Evolutionary conservation across 1,140 invertebrate species (phyloP), one percentile per base, ranked within the genome.

Genomic region (Macrostomum lignano): DNA sequence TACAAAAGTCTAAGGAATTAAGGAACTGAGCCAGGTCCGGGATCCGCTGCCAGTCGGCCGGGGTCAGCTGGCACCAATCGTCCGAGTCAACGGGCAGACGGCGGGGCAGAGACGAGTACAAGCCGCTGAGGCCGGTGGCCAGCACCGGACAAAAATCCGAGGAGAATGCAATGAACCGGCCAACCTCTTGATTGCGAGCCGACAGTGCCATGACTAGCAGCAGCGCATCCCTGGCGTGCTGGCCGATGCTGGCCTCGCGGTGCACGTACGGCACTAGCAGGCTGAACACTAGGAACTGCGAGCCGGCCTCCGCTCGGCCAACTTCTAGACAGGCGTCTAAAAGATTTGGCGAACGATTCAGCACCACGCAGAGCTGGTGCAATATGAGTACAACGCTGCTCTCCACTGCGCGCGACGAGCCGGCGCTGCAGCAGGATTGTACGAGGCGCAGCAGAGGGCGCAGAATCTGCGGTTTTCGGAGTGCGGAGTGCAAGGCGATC

Each of bases 61-160:
- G n/a, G n/a, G n/a, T n/a, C n/a, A n/a, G n/a, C n/a, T n/a, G n/a
- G n/a, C n/a, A n/a, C n/a, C n/a, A n/a, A n/a, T n/a, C n/a, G n/a
- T n/a, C n/a, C n/a, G n/a, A n/a, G n/a, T n/a, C n/a, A n/a, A n/a
- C n/a, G n/a, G n/a, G n/a, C n/a, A n/a, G n/a, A n/a, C n/a, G n/a
- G n/a, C n/a, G n/a, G n/a, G n/a, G n/a, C n/a, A n/a, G n/a, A n/a
- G n/a, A n/a, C n/a, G n/a, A n/a, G n/a, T n/a, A n/a, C n/a, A n/a
- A n/a, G n/a, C n/a, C n/a, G n/a, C n/a, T n/a, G n/a, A n/a, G n/a
- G n/a, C n/a, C n/a, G n/a, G n/a, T n/a, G n/a, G n/a, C n/a, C n/a
- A n/a, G n/a, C n/a, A n/a, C n/a, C n/a, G n/a, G 76, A 53, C 81
- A 88, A 47, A 91, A 74, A 52, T 86, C 74, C 1, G 81, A 82